A percentile compares a stretch with the other conserved stretches of the same genome.
These are phyloP conservation scores for Catagonus wagneri DNA, from an alignment of 2,113 vertebrate species.

Conservation along the genomic window DNA sequence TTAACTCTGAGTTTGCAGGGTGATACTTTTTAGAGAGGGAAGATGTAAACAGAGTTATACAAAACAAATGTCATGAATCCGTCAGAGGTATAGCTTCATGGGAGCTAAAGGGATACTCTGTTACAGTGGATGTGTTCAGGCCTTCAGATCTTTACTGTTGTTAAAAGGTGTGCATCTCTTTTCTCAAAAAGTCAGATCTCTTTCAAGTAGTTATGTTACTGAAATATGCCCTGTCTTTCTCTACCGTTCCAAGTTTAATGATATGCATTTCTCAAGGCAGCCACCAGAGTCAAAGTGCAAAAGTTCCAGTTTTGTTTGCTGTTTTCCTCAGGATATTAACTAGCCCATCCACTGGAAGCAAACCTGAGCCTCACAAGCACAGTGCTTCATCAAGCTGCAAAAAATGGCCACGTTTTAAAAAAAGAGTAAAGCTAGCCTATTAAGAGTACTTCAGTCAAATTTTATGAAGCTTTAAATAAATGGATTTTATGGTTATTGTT, in stretches of 20 bases:
- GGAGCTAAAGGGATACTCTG: not conserved
- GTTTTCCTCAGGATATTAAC: not conserved
- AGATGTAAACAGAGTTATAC: not conserved
- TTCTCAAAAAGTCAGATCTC: conserved; percentile 14
- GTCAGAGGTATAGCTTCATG: not conserved
- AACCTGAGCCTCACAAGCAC: not conserved
- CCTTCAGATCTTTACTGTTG: conserved; percentile 37
- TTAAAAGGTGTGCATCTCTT: conserved; percentile 47
- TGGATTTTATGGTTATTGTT: conserved; percentile 59
- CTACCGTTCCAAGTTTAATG: conserved; percentile 8
- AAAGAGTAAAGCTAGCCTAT: not conserved
- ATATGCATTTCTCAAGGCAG: conserved; percentile 35
- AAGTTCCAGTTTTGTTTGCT: not conserved
- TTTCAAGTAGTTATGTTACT: conserved; percentile 32
- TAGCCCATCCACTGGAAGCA: not conserved
- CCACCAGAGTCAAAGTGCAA: not conserved
- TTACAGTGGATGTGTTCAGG: not conserved
- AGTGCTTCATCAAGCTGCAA: conserved; percentile 11
- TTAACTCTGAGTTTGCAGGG: conserved; percentile 3
- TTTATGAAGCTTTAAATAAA: conserved; percentile 68
- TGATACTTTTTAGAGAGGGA: conserved; percentile 9
- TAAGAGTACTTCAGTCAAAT: conserved; percentile 65
- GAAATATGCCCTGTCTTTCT: not conserved
- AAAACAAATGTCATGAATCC: not conserved
- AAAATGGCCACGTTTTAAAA: not conserved